phyloP scores from a whole-genome alignment of 2,888 invertebrate genomes.

The Melinaea marsaeus region DNA sequence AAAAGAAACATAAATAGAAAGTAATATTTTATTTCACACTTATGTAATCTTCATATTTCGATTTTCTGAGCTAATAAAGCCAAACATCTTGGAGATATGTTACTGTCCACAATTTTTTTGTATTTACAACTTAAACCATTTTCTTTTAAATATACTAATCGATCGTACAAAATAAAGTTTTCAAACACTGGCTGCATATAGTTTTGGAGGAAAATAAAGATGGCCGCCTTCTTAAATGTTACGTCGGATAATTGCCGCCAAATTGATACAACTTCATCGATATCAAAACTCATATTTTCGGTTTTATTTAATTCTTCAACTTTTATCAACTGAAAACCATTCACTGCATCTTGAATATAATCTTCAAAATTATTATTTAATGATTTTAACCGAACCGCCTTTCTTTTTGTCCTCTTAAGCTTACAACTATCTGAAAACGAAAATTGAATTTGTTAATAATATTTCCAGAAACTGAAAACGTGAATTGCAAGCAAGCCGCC shows the following conservation, averaged over 20 bases:
- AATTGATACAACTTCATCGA: slow-evolving; percentile 45
- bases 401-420: slow-evolving; percentile 65
- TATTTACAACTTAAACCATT: slow-evolving; percentile 53
- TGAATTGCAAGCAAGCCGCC: not conserved
- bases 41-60: slow-evolving; percentile 13
- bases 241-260: slow-evolving; percentile 47
- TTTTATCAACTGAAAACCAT: slow-evolving; percentile 48
- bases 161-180: slow-evolving; percentile 61
- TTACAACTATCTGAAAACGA: slow-evolving; percentile 65
- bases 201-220: slow-evolving; percentile 60
- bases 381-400: slow-evolving; percentile 56
- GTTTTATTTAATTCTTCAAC: not conserved
- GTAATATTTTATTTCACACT: no score
- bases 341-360: slow-evolving; percentile 49
- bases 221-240: slow-evolving; percentile 51
- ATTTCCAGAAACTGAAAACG: not conserved
- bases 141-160: slow-evolving; percentile 59
- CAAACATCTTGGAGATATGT: slow-evolving; percentile 81
- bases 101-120: slow-evolving; percentile 79
- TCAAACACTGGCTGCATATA: slow-evolving; percentile 58
- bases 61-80: slow-evolving; percentile 78
- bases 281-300: slow-evolving; percentile 37
- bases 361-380: slow-evolving; percentile 50
- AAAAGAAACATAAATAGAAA: no score
- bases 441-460: not conserved